Percentiles rank a stretch among this genome's conserved stretches.
These are phyloP conservation scores for Hapalemur alaotrensis DNA, from an alignment of 2,797 vertebrate genomes.

Conservation along the genomic window DNA sequence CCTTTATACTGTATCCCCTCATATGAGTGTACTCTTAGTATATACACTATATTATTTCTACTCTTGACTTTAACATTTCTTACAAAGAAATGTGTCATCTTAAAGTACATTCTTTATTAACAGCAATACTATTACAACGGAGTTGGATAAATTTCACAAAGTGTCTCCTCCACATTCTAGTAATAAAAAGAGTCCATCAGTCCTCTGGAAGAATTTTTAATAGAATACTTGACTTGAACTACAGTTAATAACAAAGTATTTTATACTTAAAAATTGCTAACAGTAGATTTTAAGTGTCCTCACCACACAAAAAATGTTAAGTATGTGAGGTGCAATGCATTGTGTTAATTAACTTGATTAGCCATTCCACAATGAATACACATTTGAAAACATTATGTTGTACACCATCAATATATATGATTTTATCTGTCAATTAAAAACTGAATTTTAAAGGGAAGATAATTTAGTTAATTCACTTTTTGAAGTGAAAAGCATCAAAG, in stretches of 20 bases:
- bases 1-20: not conserved
- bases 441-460: not conserved
- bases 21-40: not conserved
- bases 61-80: conserved; percentile 16
- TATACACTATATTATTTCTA: not conserved
- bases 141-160: not conserved
- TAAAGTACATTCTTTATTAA: not conserved
- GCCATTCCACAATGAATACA: not conserved
- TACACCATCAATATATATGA: not conserved
- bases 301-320: not conserved
- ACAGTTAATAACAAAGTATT: not conserved
- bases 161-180: not conserved
- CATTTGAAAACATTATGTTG: not conserved
- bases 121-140: not conserved
- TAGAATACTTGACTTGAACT: not conserved
- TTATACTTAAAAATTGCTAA: not conserved
- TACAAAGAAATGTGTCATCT: not conserved
- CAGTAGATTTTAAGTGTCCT: not conserved
- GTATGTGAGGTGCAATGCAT: not conserved
- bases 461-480: not conserved
- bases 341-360: not conserved
- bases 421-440: not conserved
- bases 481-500: not conserved
- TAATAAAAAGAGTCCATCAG: not conserved
- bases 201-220: not conserved